Evolutionary conservation across 2,113 vertebrate species (phyloP).

Genomic region (Passer domesticus): DNA sequence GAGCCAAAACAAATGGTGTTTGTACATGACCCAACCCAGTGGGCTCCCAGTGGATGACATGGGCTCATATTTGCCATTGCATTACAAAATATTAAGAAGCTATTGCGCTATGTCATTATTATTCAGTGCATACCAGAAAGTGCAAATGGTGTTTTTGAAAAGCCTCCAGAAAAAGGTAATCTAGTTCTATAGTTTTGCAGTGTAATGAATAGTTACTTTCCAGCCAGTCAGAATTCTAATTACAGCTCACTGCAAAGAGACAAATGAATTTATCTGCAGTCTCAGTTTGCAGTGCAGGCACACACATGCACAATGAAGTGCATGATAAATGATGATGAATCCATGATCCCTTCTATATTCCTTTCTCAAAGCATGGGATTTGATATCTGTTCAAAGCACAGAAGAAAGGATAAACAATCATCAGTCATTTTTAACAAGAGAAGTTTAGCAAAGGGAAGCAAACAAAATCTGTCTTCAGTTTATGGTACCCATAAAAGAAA

Average conservation of each 20-base stretch:
- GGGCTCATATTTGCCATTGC: not conserved
- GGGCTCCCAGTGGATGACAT: not conserved
- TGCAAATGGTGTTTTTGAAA: not conserved
- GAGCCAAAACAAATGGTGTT: not conserved
- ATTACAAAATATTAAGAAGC: not conserved
- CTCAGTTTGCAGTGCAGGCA: not conserved
- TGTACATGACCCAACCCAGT: not conserved
- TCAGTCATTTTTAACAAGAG: constrained; percentile 67
- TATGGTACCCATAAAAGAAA: constrained; percentile 7
- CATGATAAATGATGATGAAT: constrained; percentile 25
- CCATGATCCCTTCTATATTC: not conserved
- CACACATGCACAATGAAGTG: not conserved
- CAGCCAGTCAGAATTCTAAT: constrained; percentile 19
- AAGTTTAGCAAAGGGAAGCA: constrained; percentile 4
- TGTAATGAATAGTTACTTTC: not conserved
- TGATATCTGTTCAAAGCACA: constrained; percentile 21
- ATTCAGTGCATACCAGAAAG: not conserved
- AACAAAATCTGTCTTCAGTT: constrained; percentile 35
- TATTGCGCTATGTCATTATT: not conserved
- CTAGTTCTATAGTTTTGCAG: not conserved
- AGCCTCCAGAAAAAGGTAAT: not conserved
- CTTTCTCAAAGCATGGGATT: constrained; percentile 4
- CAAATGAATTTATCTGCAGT: not conserved
- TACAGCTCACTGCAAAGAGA: not conserved
- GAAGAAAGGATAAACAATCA: constrained; percentile 50